phyloP scores from a whole-genome alignment of 2,113 vertebrate species.

The Takifugu flavidus region DNA sequence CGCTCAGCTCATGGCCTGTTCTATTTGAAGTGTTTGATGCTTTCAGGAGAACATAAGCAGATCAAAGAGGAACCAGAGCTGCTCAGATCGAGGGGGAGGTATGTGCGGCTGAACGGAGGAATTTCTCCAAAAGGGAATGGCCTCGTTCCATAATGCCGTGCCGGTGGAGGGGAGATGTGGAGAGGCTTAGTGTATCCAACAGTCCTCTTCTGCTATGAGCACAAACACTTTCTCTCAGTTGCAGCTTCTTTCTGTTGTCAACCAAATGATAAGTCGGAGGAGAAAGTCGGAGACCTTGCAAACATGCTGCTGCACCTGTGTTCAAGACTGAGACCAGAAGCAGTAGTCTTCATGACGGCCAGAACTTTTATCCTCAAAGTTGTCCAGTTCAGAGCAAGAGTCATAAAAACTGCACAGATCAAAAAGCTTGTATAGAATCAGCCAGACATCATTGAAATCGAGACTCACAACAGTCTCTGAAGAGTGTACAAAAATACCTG shows the following conservation, averaged over 20 bases:
- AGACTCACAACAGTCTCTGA: too few species aligned
- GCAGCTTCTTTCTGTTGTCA: not conserved
- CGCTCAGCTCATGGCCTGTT: constrained; percentile 39
- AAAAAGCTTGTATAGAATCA: too few species aligned
- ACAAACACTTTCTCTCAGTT: constrained; percentile 4
- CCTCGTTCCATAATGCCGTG: constrained; percentile 27
- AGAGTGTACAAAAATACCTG: too few species aligned
- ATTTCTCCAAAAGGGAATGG: constrained; percentile 51
- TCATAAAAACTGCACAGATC: too few species aligned
- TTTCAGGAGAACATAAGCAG: constrained; percentile 68
- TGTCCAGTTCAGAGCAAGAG: too few species aligned
- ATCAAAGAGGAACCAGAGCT: constrained; percentile 69
- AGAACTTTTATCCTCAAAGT: too few species aligned
- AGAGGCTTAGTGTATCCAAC: constrained; percentile 10
- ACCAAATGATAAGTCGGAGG: not conserved
- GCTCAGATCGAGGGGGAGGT: constrained; percentile 52
- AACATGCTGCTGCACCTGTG: constrained; percentile 2
- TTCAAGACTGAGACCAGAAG: not conserved
- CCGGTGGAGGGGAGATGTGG: constrained; percentile 27
- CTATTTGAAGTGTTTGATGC: constrained; percentile 69
- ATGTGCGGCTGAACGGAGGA: constrained; percentile 53
- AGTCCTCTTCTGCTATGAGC: constrained; percentile 1
- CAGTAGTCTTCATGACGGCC: too few species aligned
- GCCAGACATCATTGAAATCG: too few species aligned
- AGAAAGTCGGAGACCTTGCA: not conserved